Percentiles rank a stretch among this genome's conserved stretches.
Evolutionary conservation across 2,888 invertebrate genomes (phyloP).

Genomic region (Villa cingulata): DNA sequence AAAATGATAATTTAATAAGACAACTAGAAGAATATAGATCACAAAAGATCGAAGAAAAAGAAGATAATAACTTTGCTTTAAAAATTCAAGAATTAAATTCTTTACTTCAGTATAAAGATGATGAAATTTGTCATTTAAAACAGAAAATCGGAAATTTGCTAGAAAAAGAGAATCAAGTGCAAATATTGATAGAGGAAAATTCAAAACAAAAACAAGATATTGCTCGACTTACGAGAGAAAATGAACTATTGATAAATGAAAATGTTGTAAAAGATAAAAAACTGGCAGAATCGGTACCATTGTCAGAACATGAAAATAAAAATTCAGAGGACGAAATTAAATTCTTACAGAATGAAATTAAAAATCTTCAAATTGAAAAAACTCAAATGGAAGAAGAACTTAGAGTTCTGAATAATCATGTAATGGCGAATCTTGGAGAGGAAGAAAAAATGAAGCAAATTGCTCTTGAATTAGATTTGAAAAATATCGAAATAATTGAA

Average conservation of each 20-base stretch:
- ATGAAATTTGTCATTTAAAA: conserved; percentile 34
- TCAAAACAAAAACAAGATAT: conserved; percentile 1
- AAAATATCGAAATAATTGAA: conserved; percentile 32
- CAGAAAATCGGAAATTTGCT: conserved; percentile 34
- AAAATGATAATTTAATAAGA: too few species aligned
- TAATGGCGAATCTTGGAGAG: conserved; percentile 26
- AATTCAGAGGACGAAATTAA: conserved; percentile 9
- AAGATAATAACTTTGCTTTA: conserved; percentile 13
- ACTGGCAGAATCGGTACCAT: too few species aligned
- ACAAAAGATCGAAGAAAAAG: conserved; percentile 13
- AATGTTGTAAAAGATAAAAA: too few species aligned
- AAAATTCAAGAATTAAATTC: conserved; percentile 32
- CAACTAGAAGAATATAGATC: background rate
- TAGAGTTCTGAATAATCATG: conserved; percentile 32
- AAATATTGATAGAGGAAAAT: too few species aligned
- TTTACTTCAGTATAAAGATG: conserved; percentile 31
- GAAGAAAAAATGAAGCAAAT: conserved; percentile 31
- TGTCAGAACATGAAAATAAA: too few species aligned
- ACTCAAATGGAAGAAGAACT: conserved; percentile 31
- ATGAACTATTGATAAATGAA: too few species aligned
- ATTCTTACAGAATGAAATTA: conserved; percentile 20
- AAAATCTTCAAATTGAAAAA: conserved; percentile 24
- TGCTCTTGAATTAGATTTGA: conserved; percentile 29
- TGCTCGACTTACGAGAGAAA: conserved; percentile 1
- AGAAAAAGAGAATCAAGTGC: conserved; percentile 23